Evolutionary conservation across 2,888 invertebrate genomes (phyloP).

Genomic region (Hermodice carunculata): DNA sequence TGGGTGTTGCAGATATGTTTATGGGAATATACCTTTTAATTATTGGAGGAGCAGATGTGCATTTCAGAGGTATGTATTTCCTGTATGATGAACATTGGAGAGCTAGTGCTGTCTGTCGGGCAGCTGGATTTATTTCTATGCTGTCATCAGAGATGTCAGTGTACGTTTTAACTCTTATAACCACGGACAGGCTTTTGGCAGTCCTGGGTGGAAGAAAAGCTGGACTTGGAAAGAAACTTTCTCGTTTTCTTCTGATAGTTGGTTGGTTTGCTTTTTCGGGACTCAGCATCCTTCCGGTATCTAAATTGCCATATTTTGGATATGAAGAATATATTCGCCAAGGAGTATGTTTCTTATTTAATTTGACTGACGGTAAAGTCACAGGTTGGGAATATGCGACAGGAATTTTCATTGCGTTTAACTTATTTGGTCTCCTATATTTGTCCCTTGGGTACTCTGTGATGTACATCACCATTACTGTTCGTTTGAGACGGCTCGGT

Average conservation of each 20-base stretch:
- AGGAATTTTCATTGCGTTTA: constrained; percentile 59
- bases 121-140: constrained; percentile 44
- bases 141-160: constrained; percentile 76
- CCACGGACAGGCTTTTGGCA: constrained; percentile 76
- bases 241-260: background rate
- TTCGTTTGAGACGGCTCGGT: background rate
- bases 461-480: constrained; percentile 47
- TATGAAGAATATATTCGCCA: constrained; percentile 33
- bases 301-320: background rate
- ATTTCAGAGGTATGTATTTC: constrained; percentile 41
- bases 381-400: constrained; percentile 66
- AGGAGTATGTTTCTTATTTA: constrained; percentile 63
- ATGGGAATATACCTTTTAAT: constrained; percentile 48
- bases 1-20: constrained; percentile 41
- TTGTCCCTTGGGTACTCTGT: constrained; percentile 58
- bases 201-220: constrained; percentile 73
- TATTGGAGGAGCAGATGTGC: constrained; percentile 41
- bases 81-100: constrained; percentile 46
- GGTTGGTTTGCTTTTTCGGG: background rate
- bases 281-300: background rate
- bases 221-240: background rate
- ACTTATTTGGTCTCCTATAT: constrained; percentile 57
- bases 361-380: constrained; percentile 58
- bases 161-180: constrained; percentile 75
- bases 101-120: constrained; percentile 35